phyloP scores from a whole-genome alignment of 2,888 invertebrate genomes.

The Lampropteryx suffumata region DNA sequence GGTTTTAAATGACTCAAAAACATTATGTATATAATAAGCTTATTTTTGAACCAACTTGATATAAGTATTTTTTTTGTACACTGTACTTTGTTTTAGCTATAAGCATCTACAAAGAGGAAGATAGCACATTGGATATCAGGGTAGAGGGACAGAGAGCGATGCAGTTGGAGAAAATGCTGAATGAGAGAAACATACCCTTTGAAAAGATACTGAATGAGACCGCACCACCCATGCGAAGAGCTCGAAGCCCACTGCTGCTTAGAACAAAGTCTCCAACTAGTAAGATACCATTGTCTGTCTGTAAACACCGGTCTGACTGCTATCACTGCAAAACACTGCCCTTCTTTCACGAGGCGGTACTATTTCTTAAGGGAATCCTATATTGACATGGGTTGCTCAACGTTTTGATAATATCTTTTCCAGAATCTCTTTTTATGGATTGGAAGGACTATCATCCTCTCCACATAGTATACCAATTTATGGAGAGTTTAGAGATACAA shows the following conservation, averaged over 20 bases:
- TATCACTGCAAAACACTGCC: no score
- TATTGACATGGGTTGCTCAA: no score
- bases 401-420: conserved; percentile 36
- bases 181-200: conserved; percentile 57
- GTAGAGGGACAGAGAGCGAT: conserved; percentile 58
- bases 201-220: conserved; percentile 48
- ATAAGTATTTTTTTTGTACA: no score
- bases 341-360: no score
- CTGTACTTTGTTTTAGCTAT: conserved; percentile 53
- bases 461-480: conserved; percentile 86
- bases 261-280: conserved; percentile 19
- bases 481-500: conserved; percentile 87
- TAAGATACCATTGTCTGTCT: no score
- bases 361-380: no score
- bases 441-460: conserved; percentile 91
- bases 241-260: conserved; percentile 24
- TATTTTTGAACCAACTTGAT: no score
- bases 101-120: conserved; percentile 58
- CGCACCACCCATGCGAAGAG: conserved; percentile 25
- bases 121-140: conserved; percentile 53
- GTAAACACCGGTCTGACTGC: no score
- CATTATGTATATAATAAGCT: no score
- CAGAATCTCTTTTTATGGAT: conserved; percentile 79
- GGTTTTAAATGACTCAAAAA: no score
- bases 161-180: conserved; percentile 61